phyloP scores from a whole-genome alignment of 2,888 invertebrate species.

The Tachina fera region DNA sequence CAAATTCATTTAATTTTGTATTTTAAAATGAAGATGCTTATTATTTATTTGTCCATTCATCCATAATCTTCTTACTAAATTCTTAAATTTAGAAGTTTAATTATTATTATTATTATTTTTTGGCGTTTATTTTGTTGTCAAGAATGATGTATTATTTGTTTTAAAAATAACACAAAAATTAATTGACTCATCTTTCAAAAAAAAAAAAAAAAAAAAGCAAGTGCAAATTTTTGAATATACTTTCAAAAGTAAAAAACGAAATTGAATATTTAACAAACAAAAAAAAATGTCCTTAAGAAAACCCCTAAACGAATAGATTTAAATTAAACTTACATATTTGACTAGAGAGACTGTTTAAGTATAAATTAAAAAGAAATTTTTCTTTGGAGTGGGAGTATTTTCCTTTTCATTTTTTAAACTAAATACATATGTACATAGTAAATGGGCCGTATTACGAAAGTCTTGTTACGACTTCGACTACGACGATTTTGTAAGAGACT shows the following conservation, averaged over 20 bases:
- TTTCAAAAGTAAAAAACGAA: constrained; percentile 62
- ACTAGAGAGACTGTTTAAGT: constrained; percentile 47
- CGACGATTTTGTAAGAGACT: too few species aligned
- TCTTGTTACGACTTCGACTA: too few species aligned
- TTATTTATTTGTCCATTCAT: neutral
- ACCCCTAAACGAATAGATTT: constrained; percentile 26
- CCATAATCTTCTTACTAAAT: neutral
- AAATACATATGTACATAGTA: constrained; percentile 11
- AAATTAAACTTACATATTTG: constrained; percentile 22
- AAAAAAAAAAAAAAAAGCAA: constrained; percentile 47
- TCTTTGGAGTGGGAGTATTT: constrained; percentile 23
- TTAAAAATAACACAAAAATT: constrained; percentile 27
- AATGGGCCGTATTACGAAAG: too few species aligned
- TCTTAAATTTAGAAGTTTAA: neutral
- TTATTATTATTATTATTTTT: neutral
- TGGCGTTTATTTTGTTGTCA: constrained; percentile 47
- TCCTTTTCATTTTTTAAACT: neutral
- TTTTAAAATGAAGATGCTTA: neutral
- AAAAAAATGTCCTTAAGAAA: constrained; percentile 6
- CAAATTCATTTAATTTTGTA: neutral
- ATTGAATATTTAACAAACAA: neutral
- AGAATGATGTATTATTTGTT: constrained; percentile 36
- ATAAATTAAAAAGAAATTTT: neutral
- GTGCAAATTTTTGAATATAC: constrained; percentile 64
- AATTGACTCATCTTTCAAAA: constrained; percentile 32